These are phyloP conservation scores for Porites divaricata DNA, from an alignment of 92 coral and sea anemone genomes.

Conservation along the genomic window DNA sequence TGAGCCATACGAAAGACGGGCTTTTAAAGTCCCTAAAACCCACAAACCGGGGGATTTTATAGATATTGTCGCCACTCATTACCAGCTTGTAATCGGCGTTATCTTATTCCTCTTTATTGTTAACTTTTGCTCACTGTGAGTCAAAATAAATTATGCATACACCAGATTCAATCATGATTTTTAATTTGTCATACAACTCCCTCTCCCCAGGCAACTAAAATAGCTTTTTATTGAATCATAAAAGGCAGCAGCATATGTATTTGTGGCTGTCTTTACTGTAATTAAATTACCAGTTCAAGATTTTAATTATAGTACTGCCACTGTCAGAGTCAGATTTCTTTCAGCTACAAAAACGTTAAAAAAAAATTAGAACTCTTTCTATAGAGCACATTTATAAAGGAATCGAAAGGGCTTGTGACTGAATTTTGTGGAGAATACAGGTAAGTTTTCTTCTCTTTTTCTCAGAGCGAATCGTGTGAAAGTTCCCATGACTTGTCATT, in stretches of 20 bases:
- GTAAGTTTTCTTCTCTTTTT: not conserved
- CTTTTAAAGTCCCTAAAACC: not conserved
- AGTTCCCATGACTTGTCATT: not conserved
- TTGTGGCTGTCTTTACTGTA: not conserved
- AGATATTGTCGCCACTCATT: no score
- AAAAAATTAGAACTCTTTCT: not conserved
- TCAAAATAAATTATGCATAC: not conserved
- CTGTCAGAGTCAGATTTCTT: not conserved
- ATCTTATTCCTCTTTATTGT: not conserved
- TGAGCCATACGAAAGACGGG: not conserved
- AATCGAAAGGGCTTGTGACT: no score
- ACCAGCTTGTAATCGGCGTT: no score
- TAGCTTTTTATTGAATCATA: slow-evolving; percentile 8
- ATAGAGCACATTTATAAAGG: not conserved
- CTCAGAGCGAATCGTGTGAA: not conserved
- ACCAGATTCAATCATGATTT: not conserved
- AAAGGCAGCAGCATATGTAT: not conserved
- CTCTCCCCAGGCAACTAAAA: not conserved
- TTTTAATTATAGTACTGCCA: not conserved
- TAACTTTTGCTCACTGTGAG: not conserved
- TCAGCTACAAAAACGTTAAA: not conserved
- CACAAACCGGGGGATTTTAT: no score
- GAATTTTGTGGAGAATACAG: not conserved
- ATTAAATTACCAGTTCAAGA: not conserved
- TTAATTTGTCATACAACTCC: not conserved